Conservation (phyloP, 1,140 invertebrate species). For the Tetranychus cinnabarinus region DNA sequence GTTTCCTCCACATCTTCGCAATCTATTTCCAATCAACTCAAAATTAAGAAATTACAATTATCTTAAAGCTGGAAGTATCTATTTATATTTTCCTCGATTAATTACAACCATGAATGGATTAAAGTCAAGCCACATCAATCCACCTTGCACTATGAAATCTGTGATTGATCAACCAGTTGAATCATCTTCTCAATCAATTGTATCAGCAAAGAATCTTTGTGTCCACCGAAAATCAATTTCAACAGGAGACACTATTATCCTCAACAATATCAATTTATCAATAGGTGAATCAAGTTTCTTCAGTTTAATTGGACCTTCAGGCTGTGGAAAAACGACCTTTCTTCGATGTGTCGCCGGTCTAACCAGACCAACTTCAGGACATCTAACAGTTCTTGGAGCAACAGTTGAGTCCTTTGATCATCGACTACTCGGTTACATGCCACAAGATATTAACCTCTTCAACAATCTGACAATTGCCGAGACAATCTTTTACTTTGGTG, state of each 20-base stretch:
- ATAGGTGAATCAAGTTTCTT: background rate
- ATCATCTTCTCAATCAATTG: too few species aligned
- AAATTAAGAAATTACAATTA: too few species aligned
- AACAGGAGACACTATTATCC: background rate
- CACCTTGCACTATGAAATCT: too few species aligned
- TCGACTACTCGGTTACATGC: slow-evolving; percentile 6
- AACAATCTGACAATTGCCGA: slow-evolving; percentile 18
- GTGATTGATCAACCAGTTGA: too few species aligned
- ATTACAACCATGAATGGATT: too few species aligned
- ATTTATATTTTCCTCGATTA: too few species aligned
- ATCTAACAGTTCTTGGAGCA: background rate
- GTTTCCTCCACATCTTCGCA: too few species aligned
- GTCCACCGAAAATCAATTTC: too few species aligned
- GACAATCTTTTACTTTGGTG: slow-evolving; percentile 20
- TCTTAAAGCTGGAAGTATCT: too few species aligned
- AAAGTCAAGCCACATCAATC: too few species aligned
- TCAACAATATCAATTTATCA: background rate
- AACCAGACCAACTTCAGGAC: background rate
- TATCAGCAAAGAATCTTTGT: too few species aligned
- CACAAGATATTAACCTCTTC: slow-evolving; percentile 6
- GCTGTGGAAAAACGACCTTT: background rate
- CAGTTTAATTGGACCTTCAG: background rate
- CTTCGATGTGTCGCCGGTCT: background rate
- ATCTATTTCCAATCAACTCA: too few species aligned
- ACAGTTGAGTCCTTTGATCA: background rate